Evolutionary conservation across 2,888 invertebrate species (phyloP).

Genomic region (Rhingia rostrata): DNA sequence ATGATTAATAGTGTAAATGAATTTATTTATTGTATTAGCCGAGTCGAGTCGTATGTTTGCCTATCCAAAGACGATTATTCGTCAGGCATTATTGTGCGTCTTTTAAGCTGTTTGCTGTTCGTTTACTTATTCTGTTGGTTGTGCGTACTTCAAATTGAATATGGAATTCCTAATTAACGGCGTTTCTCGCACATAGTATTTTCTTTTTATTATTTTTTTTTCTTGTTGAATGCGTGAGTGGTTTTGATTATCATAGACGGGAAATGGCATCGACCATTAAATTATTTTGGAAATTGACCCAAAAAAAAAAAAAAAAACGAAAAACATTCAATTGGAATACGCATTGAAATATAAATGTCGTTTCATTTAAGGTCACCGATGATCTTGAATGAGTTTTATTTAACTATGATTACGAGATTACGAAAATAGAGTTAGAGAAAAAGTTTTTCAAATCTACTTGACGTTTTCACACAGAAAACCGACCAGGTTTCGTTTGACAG

Average conservation of each 20-base stretch:
- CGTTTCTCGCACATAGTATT: slow-evolving; percentile 12
- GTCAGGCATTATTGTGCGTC: not conserved
- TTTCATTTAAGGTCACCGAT: too few relatives aligned
- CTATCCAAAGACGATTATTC: not conserved
- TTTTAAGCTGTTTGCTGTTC: not conserved
- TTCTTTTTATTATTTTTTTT: not conserved
- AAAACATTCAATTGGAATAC: too few relatives aligned
- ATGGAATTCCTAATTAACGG: slow-evolving; percentile 19
- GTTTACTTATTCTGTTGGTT: not conserved
- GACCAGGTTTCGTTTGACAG: too few relatives aligned
- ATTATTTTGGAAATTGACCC: slow-evolving; percentile 8
- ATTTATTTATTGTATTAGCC: slow-evolving; percentile 16
- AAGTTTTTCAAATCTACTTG: too few relatives aligned
- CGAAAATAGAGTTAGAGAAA: too few relatives aligned
- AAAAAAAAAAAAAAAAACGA: not conserved
- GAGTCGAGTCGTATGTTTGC: not conserved
- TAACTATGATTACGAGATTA: too few relatives aligned
- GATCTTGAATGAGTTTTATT: too few relatives aligned
- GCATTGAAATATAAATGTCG: too few relatives aligned
- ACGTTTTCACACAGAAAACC: too few relatives aligned
- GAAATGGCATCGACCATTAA: not conserved
- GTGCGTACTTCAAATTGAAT: slow-evolving; percentile 27
- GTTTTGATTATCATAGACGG: not conserved
- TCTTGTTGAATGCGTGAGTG: not conserved
- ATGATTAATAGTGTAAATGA: slow-evolving; percentile 24